Base-by-base conservation (phyloP, 2,888 invertebrate genomes). In the Protophormia terraenovae region DNA sequence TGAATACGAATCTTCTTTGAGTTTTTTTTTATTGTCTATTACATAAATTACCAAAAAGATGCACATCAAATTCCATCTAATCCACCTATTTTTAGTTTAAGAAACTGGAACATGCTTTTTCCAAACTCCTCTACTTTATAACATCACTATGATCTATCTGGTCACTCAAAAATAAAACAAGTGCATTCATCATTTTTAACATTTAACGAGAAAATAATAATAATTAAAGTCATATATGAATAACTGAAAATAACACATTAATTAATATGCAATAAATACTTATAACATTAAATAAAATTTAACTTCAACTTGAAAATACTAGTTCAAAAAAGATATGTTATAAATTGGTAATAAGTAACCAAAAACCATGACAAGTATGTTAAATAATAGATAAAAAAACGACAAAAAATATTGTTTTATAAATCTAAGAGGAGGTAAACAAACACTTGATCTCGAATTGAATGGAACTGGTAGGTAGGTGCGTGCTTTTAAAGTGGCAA, bases 301-400 rank as follows among this genome's bases (percentile, higher is more conserved):
- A 41, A 29, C 29, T 32, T 16, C 16, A 47, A 35, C 50, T 69
- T 69, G 32, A 69, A 69, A 69, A 69, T 47, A 50, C 22, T 69
- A 22, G 22, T 35, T 35, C 19, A 62, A 22, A 41, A n/a, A 14
- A 41, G 41, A 62, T 62, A 22, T 22, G 22, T 38, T 6, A 38
- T 19, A 41, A 64, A 41, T 14, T 10, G 14, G 16, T 19, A 66
- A 27, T 1, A 45, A 22, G 22, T 22, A 22, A 50, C 22, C 19
- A 19, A 32, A 29, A 60, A 29, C 29, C 32, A 22, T 45, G 41
- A 27, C 19, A 72, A 72, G 58, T 58, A 27, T 62, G 32, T 62
- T 73, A 73, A 62, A 47, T 62, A 53, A 72, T n/a, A 2, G 2
- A 3, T 19, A 19, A 19, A 47, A 19, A 22, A 19, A 5, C 14